Evolutionary conservation across 2,888 invertebrate species (phyloP), one percentile per base, ranked within the genome.

Genomic region (Microchrysa polita): DNA sequence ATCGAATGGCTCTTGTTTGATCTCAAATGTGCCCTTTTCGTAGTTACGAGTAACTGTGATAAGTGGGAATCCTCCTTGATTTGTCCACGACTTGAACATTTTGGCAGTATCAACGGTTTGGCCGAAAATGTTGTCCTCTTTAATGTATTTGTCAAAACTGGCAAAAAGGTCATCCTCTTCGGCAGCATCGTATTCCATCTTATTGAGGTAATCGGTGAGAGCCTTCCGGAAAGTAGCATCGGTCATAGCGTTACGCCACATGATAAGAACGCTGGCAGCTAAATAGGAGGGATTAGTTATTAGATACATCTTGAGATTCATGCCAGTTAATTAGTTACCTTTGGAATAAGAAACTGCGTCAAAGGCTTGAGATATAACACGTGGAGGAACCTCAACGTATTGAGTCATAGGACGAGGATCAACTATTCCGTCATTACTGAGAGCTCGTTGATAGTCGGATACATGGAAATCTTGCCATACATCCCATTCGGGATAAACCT

Each of bases 301-400:
- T n/a, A n/a, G n/a, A n/a, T n/a, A n/a, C n/a, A 34, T 34, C 7
- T 34, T 34, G 27, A 34, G 7, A 7, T 34, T 34, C 2, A 34
- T 34, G 27, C 4, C 48, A 48, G 10, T 9, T 9, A 9, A 9
- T 42, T 42, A 48, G 53, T 57, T 55, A 57, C 95, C 93, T 89
- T 97, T 97, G 48, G 90, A 90, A 81, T 97, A 97, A 0, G 95
- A 94, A 77, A 97, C 94, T 63, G 90, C 88, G 80, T 95, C 94
- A 78, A 95, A 95, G 14, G 93, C 92, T 77, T 91, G 90, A 67
- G 89, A 89, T 67, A 96, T 94, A 83, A 95, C 94, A 74, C 90
- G 90, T n/a, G 2, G 12, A 0, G 95, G 95, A 80, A 93, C 91
- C 34, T 91, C 90, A 2, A 96, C 95, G 80, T 91, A 90, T 12